These are phyloP conservation scores for Amiota minor DNA, from an alignment of 2,888 invertebrate genomes.

Conservation along the genomic window DNA sequence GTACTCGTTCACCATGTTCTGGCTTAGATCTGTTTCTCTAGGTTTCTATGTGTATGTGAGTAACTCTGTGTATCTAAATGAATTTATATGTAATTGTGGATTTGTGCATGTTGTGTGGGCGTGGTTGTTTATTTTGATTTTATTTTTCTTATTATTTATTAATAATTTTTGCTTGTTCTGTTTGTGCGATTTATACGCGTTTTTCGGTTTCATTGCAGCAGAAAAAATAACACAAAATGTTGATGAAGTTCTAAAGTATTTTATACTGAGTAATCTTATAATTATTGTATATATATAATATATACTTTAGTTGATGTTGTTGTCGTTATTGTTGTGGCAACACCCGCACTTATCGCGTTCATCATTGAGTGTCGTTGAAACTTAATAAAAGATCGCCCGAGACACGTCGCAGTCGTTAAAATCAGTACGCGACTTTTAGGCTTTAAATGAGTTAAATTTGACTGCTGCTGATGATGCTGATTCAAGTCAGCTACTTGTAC, in stretches of 20 bases:
- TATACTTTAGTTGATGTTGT: background rate
- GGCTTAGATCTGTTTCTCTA: background rate
- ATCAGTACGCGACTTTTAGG: slow-evolving; percentile 61
- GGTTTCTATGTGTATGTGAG: slow-evolving; percentile 1
- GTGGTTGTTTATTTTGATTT: background rate
- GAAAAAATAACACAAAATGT: too few species aligned
- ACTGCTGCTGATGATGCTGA: too few species aligned
- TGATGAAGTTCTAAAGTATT: too few species aligned
- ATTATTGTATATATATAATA: background rate
- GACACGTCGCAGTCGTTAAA: slow-evolving; percentile 63
- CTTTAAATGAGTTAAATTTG: slow-evolving; percentile 37
- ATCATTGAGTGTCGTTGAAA: slow-evolving; percentile 5
- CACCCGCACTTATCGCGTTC: slow-evolving; percentile 53
- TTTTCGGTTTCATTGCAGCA: too few species aligned
- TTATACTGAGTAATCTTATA: slow-evolving; percentile 6
- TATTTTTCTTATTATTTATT: slow-evolving; percentile 5
- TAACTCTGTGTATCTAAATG: background rate
- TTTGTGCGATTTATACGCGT: background rate
- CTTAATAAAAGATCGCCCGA: slow-evolving; percentile 18
- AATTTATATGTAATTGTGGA: background rate
- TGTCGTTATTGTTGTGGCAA: slow-evolving; percentile 30
- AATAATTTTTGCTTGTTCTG: slow-evolving; percentile 18
- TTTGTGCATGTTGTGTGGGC: slow-evolving; percentile 1
- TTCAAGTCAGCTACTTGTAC: too few species aligned
- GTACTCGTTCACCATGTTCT: background rate